phyloP scores from a whole-genome alignment of 2,797 vertebrate genomes.

The Brotula barbata region DNA sequence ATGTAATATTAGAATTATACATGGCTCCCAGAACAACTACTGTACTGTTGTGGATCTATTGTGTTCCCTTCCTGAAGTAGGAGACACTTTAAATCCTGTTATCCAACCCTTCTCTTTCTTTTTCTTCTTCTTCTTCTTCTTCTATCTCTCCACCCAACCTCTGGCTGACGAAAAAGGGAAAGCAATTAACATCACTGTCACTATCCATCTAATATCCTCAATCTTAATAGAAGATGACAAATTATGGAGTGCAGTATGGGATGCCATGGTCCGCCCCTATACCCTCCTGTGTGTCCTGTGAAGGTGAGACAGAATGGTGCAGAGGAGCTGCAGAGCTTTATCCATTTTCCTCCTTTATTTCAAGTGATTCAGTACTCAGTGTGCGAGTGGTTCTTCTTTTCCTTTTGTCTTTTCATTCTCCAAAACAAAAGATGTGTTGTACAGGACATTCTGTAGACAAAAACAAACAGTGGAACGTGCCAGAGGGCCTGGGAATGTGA shows the following conservation, averaged over 20 bases:
- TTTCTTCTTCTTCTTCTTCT: conserved; percentile 25
- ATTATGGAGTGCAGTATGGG: conserved; percentile 56
- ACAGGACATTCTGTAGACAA: too few species aligned
- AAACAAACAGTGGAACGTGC: too few species aligned
- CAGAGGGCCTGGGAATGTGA: too few species aligned
- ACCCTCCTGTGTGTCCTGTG: conserved; percentile 7
- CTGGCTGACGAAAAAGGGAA: conserved; percentile 58
- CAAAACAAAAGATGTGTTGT: too few species aligned
- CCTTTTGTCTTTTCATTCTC: too few species aligned
- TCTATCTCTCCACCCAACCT: conserved; percentile 36
- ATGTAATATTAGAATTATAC: too few species aligned
- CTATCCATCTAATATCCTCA: conserved; percentile 67
- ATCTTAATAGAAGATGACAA: conserved; percentile 74
- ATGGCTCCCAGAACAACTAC: too few species aligned
- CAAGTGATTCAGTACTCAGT: too few species aligned
- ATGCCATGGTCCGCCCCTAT: conserved; percentile 27
- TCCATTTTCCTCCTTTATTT: too few species aligned
- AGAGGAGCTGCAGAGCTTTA: conserved; percentile 4
- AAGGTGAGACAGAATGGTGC: conserved; percentile 1
- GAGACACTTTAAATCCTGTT: not conserved
- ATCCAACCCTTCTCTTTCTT: conserved; percentile 5
- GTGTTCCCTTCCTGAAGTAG: not conserved
- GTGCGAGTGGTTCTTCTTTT: too few species aligned
- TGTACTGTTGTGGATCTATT: not conserved
- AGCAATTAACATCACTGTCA: conserved; percentile 74